Percentiles rank a stretch among this genome's conserved stretches.
Evolutionary conservation across 2,113 vertebrate genomes (phyloP).

Genomic region (Cinclus cinclus): DNA sequence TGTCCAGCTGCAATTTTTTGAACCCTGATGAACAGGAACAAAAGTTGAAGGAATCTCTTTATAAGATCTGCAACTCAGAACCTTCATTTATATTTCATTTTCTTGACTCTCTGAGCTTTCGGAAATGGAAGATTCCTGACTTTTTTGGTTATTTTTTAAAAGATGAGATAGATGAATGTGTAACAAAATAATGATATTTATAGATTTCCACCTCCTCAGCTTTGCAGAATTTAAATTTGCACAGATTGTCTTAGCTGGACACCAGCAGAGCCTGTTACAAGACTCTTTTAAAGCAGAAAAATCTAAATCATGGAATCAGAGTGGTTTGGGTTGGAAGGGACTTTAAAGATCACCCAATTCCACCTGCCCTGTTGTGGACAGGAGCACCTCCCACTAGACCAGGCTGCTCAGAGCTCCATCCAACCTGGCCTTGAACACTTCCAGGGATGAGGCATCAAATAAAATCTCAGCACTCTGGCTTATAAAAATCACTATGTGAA

Average conservation of each 20-base stretch:
- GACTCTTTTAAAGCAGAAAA: not conserved
- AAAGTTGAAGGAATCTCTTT: not conserved
- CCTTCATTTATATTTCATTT: not conserved
- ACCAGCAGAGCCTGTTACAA: not conserved
- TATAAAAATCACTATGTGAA: not conserved
- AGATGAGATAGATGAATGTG: not conserved
- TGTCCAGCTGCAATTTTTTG: not conserved
- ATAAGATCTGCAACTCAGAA: not conserved
- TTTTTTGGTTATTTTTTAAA: not conserved
- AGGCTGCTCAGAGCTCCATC: not conserved
- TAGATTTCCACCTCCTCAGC: not conserved
- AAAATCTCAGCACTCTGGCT: not conserved
- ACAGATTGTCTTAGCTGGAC: not conserved
- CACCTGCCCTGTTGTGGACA: not conserved
- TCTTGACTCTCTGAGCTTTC: not conserved
- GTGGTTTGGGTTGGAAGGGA: not conserved
- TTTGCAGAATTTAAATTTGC: not conserved
- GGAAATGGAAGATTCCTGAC: not conserved
- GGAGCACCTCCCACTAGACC: not conserved
- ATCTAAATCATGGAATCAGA: not conserved
- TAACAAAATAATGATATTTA: not conserved
- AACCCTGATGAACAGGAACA: not conserved
- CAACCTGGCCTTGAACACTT: not conserved
- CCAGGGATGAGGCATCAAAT: not conserved
- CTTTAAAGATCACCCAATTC: not conserved